Conservation (phyloP, 2,888 invertebrate genomes). For the Philereme vetulata region DNA sequence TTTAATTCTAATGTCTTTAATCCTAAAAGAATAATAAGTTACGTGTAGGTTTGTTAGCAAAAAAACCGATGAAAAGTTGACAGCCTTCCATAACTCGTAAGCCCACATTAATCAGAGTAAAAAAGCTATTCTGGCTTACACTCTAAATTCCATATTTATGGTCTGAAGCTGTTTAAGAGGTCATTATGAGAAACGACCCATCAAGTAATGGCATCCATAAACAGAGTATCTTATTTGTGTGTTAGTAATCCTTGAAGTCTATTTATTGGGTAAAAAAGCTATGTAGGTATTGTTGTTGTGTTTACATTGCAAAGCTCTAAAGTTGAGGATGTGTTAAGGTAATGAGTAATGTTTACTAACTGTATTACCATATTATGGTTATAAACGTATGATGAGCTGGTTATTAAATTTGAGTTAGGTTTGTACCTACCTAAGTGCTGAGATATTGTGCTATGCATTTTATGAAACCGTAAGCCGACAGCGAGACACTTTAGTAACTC, state of each 20-base stretch:
- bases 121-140: conserved; percentile 17
- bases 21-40: no score
- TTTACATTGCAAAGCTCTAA: conserved; percentile 9
- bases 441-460: no score
- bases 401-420: not conserved
- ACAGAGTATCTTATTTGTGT: conserved; percentile 36
- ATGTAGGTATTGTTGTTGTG: not conserved
- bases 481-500: no score
- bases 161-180: conserved; percentile 34
- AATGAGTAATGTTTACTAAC: conserved; percentile 8
- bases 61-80: not conserved
- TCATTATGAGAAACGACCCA: conserved; percentile 36
- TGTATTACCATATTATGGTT: conserved; percentile 1
- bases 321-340: conserved; percentile 18
- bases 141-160: conserved; percentile 11
- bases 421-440: no score
- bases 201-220: conserved; percentile 35
- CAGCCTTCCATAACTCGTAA: conserved; percentile 4
- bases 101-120: conserved; percentile 16
- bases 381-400: conserved; percentile 9
- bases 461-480: no score
- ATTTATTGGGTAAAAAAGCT: not conserved
- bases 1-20: no score
- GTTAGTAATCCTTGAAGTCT: conserved; percentile 30
- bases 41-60: no score